Base-by-base conservation (phyloP, 2,888 invertebrate genomes). In the Elegia similella region DNA sequence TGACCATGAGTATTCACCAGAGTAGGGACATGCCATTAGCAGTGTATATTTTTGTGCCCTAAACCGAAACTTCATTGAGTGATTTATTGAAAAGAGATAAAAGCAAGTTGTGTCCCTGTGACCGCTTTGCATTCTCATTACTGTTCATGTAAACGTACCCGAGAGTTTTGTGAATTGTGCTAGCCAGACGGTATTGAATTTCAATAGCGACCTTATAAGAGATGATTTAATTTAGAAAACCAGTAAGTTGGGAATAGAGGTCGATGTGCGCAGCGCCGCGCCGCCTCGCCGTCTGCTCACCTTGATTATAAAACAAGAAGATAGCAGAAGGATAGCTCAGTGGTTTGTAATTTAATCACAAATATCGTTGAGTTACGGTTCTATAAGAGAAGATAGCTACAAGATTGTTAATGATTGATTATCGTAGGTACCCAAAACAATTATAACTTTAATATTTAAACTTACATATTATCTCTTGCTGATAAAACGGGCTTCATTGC, bases 251-350 rank as follows among this genome's bases (percentile, higher is more conserved):
- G 72, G 73, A 76, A 70, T 71, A 78, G 78, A 84, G 80, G 84
- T 82, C 83, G 78, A 69, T 72, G 73, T 62, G 72, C 72, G 43
- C 54, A 16, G 44, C 44, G 86, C 71, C 87, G 44, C 44, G 86
- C 71, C 87, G 86, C 84, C 87, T 70, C 83, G 86, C 86, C 80
- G 88, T 88, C 88, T 88, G 82, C 78, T 86, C 82, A 84, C 83
- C 84, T 86, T 85, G 86, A n/a, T 38, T 12, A 38, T 5, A 38
- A 38, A 38, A 38, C n/a, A 38, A 38, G n/a, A n/a, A 8, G 12
- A n/a, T 6, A 12, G 12, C 38, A 38, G 38, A 38, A 53, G 73
- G 75, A 75, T 74, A 77, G 75, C 76, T 76, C 78, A 75, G 23
- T 23, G 2, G 23, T 23, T 23, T 23, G 23, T 23, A 23, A 23